A percentile compares a stretch with the other conserved stretches of the same genome.
phyloP scores from a whole-genome alignment of 2,888 invertebrate species.

The Crematogaster levior region DNA sequence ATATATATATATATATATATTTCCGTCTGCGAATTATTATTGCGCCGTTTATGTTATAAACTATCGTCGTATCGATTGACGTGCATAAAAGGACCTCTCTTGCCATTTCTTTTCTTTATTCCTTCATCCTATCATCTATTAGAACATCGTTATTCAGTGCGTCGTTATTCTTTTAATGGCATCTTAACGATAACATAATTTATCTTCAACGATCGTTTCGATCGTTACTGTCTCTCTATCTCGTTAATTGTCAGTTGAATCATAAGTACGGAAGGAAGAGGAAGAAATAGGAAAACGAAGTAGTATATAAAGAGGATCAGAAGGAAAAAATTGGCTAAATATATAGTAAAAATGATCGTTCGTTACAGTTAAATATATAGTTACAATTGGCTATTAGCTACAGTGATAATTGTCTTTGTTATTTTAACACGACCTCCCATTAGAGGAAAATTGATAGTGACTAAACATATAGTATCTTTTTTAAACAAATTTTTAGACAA shows the following conservation, averaged over 20 bases:
- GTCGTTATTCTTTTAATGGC: slow-evolving; percentile 44
- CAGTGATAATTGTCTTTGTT: not conserved
- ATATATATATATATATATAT: too few species aligned
- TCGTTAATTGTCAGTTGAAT: slow-evolving; percentile 72
- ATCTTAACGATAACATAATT: slow-evolving; percentile 68
- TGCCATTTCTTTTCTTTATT: not conserved
- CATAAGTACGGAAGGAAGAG: slow-evolving; percentile 16
- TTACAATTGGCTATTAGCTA: not conserved
- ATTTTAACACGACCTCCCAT: too few species aligned
- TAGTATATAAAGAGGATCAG: not conserved
- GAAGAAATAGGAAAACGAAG: not conserved
- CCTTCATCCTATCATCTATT: slow-evolving; percentile 19
- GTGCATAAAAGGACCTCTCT: not conserved
- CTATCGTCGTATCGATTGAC: not conserved
- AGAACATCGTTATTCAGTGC: slow-evolving; percentile 23
- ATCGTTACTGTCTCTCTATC: slow-evolving; percentile 68
- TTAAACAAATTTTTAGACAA: not conserved
- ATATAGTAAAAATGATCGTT: too few species aligned
- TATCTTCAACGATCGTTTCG: slow-evolving; percentile 73
- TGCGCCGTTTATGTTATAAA: slow-evolving; percentile 1
- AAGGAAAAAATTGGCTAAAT: not conserved
- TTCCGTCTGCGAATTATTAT: not conserved
- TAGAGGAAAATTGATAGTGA: too few species aligned
- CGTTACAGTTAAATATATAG: too few species aligned
- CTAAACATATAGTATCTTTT: not conserved